Evolutionary conservation across 1,140 invertebrate species (phyloP).

Genomic region (Lutraria rhynchaena): DNA sequence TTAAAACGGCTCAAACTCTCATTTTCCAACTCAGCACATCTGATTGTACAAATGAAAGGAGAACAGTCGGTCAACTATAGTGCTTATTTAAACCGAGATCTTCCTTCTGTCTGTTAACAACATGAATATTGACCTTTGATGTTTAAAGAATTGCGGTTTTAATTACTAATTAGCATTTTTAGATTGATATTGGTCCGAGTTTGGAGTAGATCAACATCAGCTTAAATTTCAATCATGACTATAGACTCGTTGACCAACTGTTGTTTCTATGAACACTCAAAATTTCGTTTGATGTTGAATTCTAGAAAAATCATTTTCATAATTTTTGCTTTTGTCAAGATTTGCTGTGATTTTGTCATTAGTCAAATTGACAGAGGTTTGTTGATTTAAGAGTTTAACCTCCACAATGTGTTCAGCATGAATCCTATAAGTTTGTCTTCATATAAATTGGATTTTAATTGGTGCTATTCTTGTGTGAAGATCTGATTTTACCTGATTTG

Average conservation of each 20-base stretch:
- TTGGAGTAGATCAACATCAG: slow-evolving; percentile 29
- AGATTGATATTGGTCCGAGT: slow-evolving; percentile 17
- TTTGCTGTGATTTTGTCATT: slow-evolving; percentile 15
- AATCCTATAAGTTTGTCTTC: too few species aligned
- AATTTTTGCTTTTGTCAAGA: slow-evolving; percentile 29
- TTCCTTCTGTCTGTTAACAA: slow-evolving; percentile 37
- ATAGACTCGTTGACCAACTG: not conserved
- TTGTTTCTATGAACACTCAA: not conserved
- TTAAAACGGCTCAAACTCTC: slow-evolving; percentile 6
- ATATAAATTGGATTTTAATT: too few species aligned
- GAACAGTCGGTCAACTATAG: not conserved
- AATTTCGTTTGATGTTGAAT: slow-evolving; percentile 8
- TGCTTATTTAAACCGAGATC: not conserved
- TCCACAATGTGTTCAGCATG: too few species aligned
- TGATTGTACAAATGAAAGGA: slow-evolving; percentile 3
- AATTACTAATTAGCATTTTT: slow-evolving; percentile 48
- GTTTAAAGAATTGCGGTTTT: slow-evolving; percentile 1
- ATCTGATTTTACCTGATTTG: too few species aligned
- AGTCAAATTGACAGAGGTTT: slow-evolving; percentile 11
- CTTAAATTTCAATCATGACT: slow-evolving; percentile 31
- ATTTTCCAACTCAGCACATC: slow-evolving; percentile 32
- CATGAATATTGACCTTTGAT: slow-evolving; percentile 20
- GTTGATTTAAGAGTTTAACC: too few species aligned
- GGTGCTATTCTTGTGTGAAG: too few species aligned
- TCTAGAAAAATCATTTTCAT: slow-evolving; percentile 27